A percentile compares a stretch with the other conserved stretches of the same genome.
phyloP scores from a whole-genome alignment of 2,888 invertebrate species.

The Drosophila flavopinicola region DNA sequence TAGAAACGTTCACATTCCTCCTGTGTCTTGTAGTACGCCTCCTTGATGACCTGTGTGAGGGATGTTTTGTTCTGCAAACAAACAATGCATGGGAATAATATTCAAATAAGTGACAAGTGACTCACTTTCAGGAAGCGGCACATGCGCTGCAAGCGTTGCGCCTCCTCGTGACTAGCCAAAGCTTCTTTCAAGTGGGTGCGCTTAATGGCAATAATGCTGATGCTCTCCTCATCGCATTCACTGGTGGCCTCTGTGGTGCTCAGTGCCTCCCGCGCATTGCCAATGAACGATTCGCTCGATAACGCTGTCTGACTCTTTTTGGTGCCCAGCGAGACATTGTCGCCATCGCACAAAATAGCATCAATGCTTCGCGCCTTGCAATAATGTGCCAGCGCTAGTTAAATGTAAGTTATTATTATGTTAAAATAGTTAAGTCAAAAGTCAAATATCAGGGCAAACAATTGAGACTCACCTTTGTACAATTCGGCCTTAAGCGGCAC shows the following conservation, averaged over 20 bases:
- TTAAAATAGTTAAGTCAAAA: no score
- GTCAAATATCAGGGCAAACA: no score
- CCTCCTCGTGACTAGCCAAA: constrained; percentile 93
- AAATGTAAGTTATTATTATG: no score
- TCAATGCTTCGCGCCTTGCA: constrained; percentile 93
- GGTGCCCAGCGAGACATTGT: constrained; percentile 75
- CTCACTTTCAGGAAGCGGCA: constrained; percentile 87
- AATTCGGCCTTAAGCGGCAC: constrained; percentile 94
- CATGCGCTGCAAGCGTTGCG: constrained; percentile 94
- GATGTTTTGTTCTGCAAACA: constrained; percentile 82
- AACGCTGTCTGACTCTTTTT: constrained; percentile 72
- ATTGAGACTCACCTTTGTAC: constrained; percentile 88
- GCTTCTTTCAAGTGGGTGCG: constrained; percentile 94
- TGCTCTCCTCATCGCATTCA: constrained; percentile 80
- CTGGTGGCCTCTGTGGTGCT: constrained; percentile 78
- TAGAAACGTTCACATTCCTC: constrained; percentile 83
- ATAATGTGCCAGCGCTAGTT: constrained; percentile 91
- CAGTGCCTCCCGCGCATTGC: constrained; percentile 83
- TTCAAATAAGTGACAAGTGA: constrained; percentile 1
- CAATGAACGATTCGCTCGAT: constrained; percentile 82
- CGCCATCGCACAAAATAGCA: constrained; percentile 83
- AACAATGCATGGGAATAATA: not conserved
- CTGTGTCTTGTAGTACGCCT: constrained; percentile 82
- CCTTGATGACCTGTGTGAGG: constrained; percentile 83
- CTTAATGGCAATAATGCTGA: constrained; percentile 85